Evolutionary conservation across 2,797 vertebrate species (phyloP).

Genomic region (Apodemus agrarius): DNA sequence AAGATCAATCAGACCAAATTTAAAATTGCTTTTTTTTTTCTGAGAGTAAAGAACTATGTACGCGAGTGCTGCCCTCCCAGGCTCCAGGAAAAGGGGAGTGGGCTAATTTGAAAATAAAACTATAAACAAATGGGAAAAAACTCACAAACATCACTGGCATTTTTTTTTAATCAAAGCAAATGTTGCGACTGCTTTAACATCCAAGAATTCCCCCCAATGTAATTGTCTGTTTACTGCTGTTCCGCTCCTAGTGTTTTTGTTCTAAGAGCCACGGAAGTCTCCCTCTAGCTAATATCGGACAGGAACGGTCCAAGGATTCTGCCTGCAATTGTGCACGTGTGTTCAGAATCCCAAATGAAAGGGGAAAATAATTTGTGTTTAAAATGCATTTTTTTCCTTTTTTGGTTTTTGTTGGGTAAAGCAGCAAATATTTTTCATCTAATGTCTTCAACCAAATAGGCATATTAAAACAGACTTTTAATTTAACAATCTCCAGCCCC

Average conservation of each 20-base stretch:
- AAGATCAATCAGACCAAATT: slow-evolving; percentile 75
- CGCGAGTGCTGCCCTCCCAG: slow-evolving; percentile 57
- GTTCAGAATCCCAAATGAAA: slow-evolving; percentile 88
- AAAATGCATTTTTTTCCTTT: slow-evolving; percentile 83
- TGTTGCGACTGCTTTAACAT: slow-evolving; percentile 48
- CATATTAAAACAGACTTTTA: slow-evolving; percentile 84
- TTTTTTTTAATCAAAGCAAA: slow-evolving; percentile 64
- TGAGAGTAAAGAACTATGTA: slow-evolving; percentile 68
- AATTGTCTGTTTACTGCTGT: slow-evolving; percentile 73
- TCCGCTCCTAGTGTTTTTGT: slow-evolving; percentile 86
- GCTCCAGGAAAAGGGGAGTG: slow-evolving; percentile 20
- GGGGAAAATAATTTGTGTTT: slow-evolving; percentile 85
- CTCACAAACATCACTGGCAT: slow-evolving; percentile 40
- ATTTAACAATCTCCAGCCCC: slow-evolving; percentile 80
- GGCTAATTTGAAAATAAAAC: slow-evolving; percentile 68
- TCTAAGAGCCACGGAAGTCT: slow-evolving; percentile 87
- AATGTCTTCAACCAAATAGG: slow-evolving; percentile 80
- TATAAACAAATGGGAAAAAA: slow-evolving; percentile 60
- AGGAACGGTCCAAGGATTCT: slow-evolving; percentile 87
- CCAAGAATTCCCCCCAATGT: slow-evolving; percentile 47
- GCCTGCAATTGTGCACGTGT: slow-evolving; percentile 88
- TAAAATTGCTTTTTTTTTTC: slow-evolving; percentile 67
- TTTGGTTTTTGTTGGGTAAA: slow-evolving; percentile 80
- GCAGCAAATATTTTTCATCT: slow-evolving; percentile 81
- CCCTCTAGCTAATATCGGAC: slow-evolving; percentile 89